Base-by-base conservation (phyloP, 2,113 vertebrate genomes). In the Girardinichthys multiradiatus region DNA sequence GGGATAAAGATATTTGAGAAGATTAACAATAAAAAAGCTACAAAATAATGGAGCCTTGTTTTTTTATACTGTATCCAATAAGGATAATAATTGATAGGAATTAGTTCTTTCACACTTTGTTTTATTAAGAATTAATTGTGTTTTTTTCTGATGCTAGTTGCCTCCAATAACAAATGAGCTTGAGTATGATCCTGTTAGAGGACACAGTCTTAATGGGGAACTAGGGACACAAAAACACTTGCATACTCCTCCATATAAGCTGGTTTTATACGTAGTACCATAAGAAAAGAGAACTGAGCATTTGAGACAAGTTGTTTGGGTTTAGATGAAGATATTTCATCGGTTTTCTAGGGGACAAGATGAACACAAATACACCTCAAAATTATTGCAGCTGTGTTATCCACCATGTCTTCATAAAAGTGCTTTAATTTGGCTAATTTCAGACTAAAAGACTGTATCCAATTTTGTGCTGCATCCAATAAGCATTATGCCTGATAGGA, bases 151-250 rank as follows among this genome's bases (percentile, higher is more conserved):
- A 5, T 45, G 42, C 15, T 19, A 45, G 17, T 19, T 45, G 14
- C 15, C 42, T 45, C 17, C 0, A 94, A 92, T 94, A 92, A 94
- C 94, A 91, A 95, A 95, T 94, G 94, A 95, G 94, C 94, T 90
- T 91, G 83, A 91, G 91, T 92, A 90, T 90, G 93, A 95, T 94
- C 93, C 94, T 93, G 94, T 93, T 92, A 93, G 93, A 89, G 86
- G 87, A 89, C 87, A 82, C 93, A 76, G 77, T 83, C 79, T 59
- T 67, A 80, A 83, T 79, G 79, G 79, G 4, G 76, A 83, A 91
- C 90, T 69, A 80, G 68, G 79, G n/a, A n/a, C n/a, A n/a, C n/a
- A n/a, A n/a, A n/a, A n/a, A n/a, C n/a, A n/a, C n/a, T n/a, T n/a
- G n/a, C n/a, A n/a, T n/a, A n/a, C n/a, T n/a, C n/a, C n/a, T n/a